Conservation (phyloP, 1,140 invertebrate species). For the Cyphomyrmex costatus region DNA sequence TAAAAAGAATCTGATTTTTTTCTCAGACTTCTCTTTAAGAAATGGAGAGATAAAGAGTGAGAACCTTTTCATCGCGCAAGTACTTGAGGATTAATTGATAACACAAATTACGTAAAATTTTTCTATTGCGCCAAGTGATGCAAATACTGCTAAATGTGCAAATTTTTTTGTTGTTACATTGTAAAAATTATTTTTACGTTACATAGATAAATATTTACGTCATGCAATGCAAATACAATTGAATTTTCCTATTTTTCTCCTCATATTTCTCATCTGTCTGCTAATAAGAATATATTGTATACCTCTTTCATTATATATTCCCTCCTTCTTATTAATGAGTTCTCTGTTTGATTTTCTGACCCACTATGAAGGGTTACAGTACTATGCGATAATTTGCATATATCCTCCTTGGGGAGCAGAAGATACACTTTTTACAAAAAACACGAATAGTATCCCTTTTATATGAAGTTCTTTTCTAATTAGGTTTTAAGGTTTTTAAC, state of each 20-base stretch:
- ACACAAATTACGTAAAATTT: conserved; percentile 28
- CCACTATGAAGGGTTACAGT: too few species aligned
- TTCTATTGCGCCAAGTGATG: conserved; percentile 31
- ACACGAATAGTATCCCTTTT: too few species aligned
- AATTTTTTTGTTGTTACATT: conserved; percentile 63
- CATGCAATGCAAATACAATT: conserved; percentile 44
- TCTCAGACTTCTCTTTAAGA: not conserved
- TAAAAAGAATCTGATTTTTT: conserved; percentile 1
- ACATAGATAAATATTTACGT: conserved; percentile 64
- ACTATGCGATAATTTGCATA: too few species aligned
- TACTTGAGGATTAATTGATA: conserved; percentile 24
- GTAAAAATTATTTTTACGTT: conserved; percentile 60
- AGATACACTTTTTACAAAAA: too few species aligned
- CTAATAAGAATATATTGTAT: not conserved
- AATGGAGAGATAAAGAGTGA: not conserved
- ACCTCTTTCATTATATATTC: not conserved
- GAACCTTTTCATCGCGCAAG: not conserved
- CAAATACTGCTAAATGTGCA: conserved; percentile 48
- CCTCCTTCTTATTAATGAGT: too few species aligned
- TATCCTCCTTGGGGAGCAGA: too few species aligned
- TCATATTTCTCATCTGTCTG: not conserved
- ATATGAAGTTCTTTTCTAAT: too few species aligned
- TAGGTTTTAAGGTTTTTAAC: too few species aligned
- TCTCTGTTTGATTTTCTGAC: too few species aligned
- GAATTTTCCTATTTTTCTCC: not conserved